Evolutionary conservation across 2,888 invertebrate genomes (phyloP), one percentile per base, ranked within the genome.

Genomic region (Terebella lapidaria): DNA sequence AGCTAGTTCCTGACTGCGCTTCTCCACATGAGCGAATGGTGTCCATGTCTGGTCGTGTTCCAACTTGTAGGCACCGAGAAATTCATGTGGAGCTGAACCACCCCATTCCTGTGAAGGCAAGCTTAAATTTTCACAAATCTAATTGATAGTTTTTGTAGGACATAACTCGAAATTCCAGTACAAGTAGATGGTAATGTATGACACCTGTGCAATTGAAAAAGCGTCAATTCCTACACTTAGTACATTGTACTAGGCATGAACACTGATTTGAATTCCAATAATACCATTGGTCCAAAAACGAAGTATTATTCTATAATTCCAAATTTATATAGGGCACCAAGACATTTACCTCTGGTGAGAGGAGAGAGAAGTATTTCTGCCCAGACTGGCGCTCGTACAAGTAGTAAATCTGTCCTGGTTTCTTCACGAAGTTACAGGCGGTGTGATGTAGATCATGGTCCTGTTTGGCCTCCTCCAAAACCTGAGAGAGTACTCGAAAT

Each of bases 21-120:
- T 60, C 18, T 70, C 68, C 1, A 78, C 60, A 25, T 78, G 76
- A 22, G 84, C 82, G 53, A 84, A 69, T 1, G 86, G 83, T 1
- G 88, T 89, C 89, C 88, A 90, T 10, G 87, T 86, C 71, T 84
- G 84, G 76, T 90, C 89, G 47, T 82, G 81, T 75, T 89, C 88
- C 55, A 89, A 81, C 71, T 86, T 83, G 75, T 84, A 90, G 25
- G 87, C 86, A 15, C 88, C 89, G 52, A 87, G 74, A 74, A 84
- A 87, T 54, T 81, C 78, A 70, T 89, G 87, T 3, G 86, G 84
- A 61, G 85, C 84, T 22, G 81, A 79, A 49, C 75, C 68, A 52
- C 85, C 86, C 89, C 90, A 91, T 78, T 90, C 90, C 87, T 89
- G 66, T 15, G 45, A 58, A 35, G n/a, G n/a, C n/a, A n/a, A n/a